phyloP scores from a whole-genome alignment of 2,797 vertebrate genomes.

The Danio albolineatus region DNA sequence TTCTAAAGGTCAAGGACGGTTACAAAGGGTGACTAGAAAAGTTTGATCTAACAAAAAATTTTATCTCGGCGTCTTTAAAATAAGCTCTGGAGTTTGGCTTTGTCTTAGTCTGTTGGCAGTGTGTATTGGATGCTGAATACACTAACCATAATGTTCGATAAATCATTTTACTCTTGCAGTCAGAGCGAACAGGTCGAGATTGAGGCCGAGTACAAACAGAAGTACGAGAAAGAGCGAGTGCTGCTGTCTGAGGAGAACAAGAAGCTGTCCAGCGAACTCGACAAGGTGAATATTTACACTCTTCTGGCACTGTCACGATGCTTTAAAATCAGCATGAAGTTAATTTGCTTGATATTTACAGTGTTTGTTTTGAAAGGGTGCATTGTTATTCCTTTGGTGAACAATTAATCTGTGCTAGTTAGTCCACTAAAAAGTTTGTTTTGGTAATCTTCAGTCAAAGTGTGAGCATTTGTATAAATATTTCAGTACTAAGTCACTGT shows the following conservation, averaged over 20 bases:
- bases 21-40: no score
- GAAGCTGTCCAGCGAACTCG: slow-evolving; percentile 92
- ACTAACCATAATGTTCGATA: slow-evolving; percentile 2
- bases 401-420: no score
- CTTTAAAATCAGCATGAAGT: not conserved
- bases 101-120: not conserved
- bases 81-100: slow-evolving; percentile 5
- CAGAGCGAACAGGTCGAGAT: slow-evolving; percentile 94
- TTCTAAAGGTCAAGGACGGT: not conserved
- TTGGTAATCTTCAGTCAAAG: no score
- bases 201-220: slow-evolving; percentile 92
- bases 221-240: slow-evolving; percentile 91
- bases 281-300: slow-evolving; percentile 82
- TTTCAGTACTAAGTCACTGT: no score
- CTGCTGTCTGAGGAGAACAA: slow-evolving; percentile 92
- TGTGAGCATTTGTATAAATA: no score
- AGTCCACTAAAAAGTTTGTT: no score
- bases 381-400: no score
- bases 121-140: slow-evolving; percentile 6
- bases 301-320: not conserved
- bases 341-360: not conserved
- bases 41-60: no score
- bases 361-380: no score
- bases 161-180: slow-evolving; percentile 67
- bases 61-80: not conserved